Base-by-base conservation (phyloP, 2,888 invertebrate genomes). In the Cheilosia scutellata region DNA sequence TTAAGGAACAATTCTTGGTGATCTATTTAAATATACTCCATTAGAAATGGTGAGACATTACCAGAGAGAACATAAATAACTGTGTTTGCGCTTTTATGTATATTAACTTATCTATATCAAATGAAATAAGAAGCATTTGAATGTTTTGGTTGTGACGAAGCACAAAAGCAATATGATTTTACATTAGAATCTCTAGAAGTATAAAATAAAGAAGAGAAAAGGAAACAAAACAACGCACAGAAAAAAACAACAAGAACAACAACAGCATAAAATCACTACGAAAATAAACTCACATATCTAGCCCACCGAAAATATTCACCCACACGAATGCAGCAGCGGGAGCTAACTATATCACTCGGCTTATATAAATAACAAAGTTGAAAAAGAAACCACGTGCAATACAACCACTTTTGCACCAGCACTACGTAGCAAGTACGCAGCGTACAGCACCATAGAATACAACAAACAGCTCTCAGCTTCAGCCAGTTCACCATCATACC, bases 21-120 rank as follows among this genome's bases (percentile, higher is more conserved):
- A 79, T 79, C 72, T 79, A 79, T 79, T 79, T 79, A 79, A 79
- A 72, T 79, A 79, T 66, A 79, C 79, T 72, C 79, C 72, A 79
- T 79, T 79, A 72, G 79, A 79, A 79, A 72, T 72, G 72, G 65
- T 66, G 58, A 65, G 79, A 72, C 65, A 79, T 79, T 79, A 79
- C 79, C 37, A 37, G 37, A 53, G 53, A 53, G 66, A 79, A 72
- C 72, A 79, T 79, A 79, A 79, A 79, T 79, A 79, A 79, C 58
- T 42, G 58, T 72, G 79, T 72, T 72, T 79, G 72, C 58, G 79
- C 57, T 72, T 72, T 79, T 79, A 79, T 72, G 65, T 72, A 72
- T 58, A 72, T 58, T 42, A 53, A 79, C 51, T 58, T 72, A 72
- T 72, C 58, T 79, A 75, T 65, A 71, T 71, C 33, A 63, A 78